Conservation (phyloP, 2,888 invertebrate species). For the Podotricha telesiphe region DNA sequence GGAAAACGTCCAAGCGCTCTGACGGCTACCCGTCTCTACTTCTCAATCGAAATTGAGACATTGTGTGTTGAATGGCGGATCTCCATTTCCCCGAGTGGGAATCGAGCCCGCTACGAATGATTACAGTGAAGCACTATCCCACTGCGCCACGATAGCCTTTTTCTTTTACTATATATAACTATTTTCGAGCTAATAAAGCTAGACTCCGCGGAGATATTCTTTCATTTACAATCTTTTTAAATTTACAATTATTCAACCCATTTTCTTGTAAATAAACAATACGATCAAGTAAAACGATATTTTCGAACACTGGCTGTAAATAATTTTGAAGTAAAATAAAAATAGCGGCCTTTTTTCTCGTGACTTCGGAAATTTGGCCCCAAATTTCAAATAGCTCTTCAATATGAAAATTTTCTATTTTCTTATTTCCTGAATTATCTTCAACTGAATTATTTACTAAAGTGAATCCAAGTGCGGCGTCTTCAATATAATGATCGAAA, state of each 20-base stretch:
- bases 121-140: too few species aligned
- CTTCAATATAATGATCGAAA: constrained; percentile 62
- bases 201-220: constrained; percentile 86
- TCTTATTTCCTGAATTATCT: background rate
- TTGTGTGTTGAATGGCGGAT: too few species aligned
- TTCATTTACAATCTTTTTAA: constrained; percentile 85
- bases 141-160: too few species aligned
- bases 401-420: constrained; percentile 49
- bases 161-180: constrained; percentile 39
- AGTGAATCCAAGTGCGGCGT: constrained; percentile 60
- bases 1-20: too few species aligned
- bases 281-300: constrained; percentile 69
- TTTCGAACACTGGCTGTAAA: constrained; percentile 69
- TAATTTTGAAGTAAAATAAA: constrained; percentile 67
- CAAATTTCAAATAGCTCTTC: constrained; percentile 62
- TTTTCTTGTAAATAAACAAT: constrained; percentile 67
- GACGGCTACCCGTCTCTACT: too few species aligned
- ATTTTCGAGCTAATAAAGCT: constrained; percentile 83
- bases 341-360: constrained; percentile 62
- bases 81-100: too few species aligned
- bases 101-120: too few species aligned
- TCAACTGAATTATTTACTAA: constrained; percentile 43
- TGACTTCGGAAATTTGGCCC: constrained; percentile 52
- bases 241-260: constrained; percentile 59
- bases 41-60: too few species aligned